These are phyloP conservation scores for Gallinago undulata DNA, from an alignment of 2,113 vertebrate genomes.

Conservation along the genomic window DNA sequence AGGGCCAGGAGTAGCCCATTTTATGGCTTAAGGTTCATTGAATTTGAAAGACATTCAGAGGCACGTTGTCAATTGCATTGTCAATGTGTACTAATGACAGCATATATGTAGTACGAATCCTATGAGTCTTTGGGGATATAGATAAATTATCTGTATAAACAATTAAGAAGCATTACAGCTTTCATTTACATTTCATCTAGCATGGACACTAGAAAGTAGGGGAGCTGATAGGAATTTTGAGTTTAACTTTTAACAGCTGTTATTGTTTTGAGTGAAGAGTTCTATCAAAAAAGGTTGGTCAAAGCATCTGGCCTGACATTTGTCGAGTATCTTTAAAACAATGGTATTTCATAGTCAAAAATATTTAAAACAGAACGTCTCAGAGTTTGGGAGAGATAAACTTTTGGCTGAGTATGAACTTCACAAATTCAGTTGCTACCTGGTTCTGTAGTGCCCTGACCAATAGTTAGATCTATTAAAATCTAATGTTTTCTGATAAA, in stretches of 20 bases:
- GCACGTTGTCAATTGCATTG: not conserved
- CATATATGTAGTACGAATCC: not conserved
- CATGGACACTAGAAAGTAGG: fast-evolving
- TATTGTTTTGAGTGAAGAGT: not conserved
- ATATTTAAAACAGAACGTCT: not conserved
- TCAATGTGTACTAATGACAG: not conserved
- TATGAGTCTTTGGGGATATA: not conserved
- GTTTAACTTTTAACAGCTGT: not conserved
- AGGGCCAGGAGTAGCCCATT: not conserved
- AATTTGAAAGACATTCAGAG: not conserved
- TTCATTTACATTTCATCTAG: not conserved
- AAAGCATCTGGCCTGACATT: not conserved
- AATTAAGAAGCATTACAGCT: not conserved
- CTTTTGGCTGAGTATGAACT: not conserved
- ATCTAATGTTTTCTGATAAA: not conserved
- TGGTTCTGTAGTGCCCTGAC: not conserved
- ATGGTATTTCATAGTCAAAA: not conserved
- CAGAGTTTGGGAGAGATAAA: not conserved
- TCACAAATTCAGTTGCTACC: not conserved
- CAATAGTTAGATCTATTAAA: not conserved
- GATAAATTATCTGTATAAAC: not conserved
- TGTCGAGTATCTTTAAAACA: not conserved
- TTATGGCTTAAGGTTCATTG: not conserved
- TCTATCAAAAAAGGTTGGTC: not conserved
- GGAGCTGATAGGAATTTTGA: not conserved